Evolutionary conservation across 2,888 invertebrate genomes (phyloP).

Genomic region (Erebia epiphron): DNA sequence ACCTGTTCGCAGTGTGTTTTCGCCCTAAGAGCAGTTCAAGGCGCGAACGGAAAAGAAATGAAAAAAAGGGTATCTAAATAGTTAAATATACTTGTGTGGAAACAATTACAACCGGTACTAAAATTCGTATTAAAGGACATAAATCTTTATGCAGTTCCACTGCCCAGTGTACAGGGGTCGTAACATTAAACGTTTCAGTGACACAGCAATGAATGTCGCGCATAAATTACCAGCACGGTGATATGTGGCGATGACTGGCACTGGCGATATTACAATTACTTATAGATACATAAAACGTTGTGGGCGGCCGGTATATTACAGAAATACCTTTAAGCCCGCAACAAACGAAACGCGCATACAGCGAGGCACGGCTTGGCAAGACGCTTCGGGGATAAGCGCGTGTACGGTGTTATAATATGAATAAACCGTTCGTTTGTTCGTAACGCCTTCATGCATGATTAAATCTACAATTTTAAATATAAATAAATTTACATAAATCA

Average conservation of each 20-base stretch:
- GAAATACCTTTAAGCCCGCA: not conserved
- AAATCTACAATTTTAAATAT: too few relatives aligned
- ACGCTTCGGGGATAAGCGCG: too few relatives aligned
- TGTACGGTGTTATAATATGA: too few relatives aligned
- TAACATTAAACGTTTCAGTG: slow-evolving; percentile 47
- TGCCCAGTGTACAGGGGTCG: slow-evolving; percentile 43
- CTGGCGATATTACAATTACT: slow-evolving; percentile 31
- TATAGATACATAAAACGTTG: slow-evolving; percentile 21
- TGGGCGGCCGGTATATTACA: not conserved
- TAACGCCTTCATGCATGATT: too few relatives aligned
- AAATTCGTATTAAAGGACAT: slow-evolving; percentile 44
- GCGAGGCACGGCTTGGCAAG: too few relatives aligned
- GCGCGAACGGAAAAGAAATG: too few relatives aligned
- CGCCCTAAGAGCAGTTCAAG: too few relatives aligned
- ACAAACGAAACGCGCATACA: too few relatives aligned
- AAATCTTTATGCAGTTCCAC: slow-evolving; percentile 46
- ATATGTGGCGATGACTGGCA: slow-evolving; percentile 40
- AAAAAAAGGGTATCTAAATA: not conserved
- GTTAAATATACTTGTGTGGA: slow-evolving; percentile 23
- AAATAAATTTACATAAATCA: too few relatives aligned
- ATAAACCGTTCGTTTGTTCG: too few relatives aligned
- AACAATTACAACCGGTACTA: slow-evolving; percentile 36
- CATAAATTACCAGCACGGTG: slow-evolving; percentile 48
- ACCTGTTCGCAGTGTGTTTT: too few relatives aligned
- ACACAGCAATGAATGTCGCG: slow-evolving; percentile 50